Conservation (phyloP, 1,140 invertebrate species). For the Zophobas atratus region DNA sequence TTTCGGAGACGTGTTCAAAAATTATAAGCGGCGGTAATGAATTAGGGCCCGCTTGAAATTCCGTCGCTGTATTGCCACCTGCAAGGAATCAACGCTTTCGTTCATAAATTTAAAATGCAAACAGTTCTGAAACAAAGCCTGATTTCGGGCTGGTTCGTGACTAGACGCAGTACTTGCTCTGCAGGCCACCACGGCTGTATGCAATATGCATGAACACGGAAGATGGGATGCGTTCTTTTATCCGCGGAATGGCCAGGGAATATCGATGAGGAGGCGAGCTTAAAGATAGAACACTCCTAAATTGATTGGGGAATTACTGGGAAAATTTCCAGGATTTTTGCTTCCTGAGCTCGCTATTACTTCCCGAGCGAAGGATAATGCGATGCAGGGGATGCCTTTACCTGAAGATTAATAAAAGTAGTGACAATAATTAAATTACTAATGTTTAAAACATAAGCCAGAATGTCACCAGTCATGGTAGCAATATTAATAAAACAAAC, state of each 20-base stretch:
- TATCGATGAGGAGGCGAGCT: background rate
- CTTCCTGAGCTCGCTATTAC: too few species aligned
- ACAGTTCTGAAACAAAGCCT: constrained; percentile 28
- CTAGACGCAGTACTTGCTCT: constrained; percentile 7
- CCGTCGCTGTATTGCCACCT: background rate
- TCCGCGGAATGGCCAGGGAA: background rate
- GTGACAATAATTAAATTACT: too few species aligned
- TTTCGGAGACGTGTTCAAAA: background rate
- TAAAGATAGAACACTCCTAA: too few species aligned
- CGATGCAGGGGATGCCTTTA: too few species aligned
- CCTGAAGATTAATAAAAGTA: too few species aligned
- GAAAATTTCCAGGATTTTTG: too few species aligned
- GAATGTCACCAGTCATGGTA: too few species aligned
- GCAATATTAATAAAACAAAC: too few species aligned
- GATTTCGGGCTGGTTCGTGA: constrained; percentile 34
- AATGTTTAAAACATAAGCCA: too few species aligned
- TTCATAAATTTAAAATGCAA: constrained; percentile 39
- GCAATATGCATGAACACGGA: constrained; percentile 18
- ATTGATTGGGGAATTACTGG: too few species aligned
- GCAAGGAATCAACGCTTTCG: constrained; percentile 23
- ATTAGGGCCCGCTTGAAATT: constrained; percentile 20
- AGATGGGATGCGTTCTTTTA: constrained; percentile 7
- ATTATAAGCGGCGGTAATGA: constrained; percentile 19
- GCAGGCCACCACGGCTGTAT: constrained; percentile 22
- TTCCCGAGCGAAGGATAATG: too few species aligned